Base-by-base conservation (phyloP, 1,140 invertebrate species). In the Vollenhovia emeryi region DNA sequence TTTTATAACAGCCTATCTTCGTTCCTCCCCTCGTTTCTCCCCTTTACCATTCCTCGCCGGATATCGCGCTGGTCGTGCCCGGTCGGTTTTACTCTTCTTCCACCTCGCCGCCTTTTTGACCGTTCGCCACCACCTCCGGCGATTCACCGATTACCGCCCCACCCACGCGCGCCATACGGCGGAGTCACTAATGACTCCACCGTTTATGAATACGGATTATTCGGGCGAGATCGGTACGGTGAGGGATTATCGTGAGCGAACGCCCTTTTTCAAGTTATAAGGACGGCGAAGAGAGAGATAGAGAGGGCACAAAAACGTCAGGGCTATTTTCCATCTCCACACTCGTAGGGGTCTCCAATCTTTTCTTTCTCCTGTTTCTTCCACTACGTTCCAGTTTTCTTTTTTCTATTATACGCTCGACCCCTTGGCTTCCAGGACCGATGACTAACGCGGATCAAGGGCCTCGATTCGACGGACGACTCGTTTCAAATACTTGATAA, bases 121-220 rank as follows among this genome's bases (percentile, higher is more conserved):
- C 36, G 21, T 59, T 18, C 27, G 36, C 66, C 57, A 78, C 78
- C 66, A 84, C 68, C 74, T 80, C 86, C 66, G 84, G 48, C 80
- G 73, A 71, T 43, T 45, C 78, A 50, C 66, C 80, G 84, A 74
- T 88, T 88, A 86, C 86, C 64, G 59, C 75, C 86, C 83, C 75
- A 86, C 85, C 82, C 78, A 85, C 87, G 64, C 74, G 48, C 43
- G 66, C 52, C 50, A 50, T 83, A 64, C 45, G 52, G 59, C 88
- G 73, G 50, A 69, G 59, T 66, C 89, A 73, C 90, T 91, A 91
- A 92, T 91, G 90, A 91, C 83, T 86, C 78, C 57, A 60, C 69
- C 89, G 85, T 91, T 89, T 89, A 88, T 91, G 90, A 92, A 92
- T 92, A 91, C 89, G 84, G 85, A 89, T 91, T 91, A 91, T 92